Percentiles rank a stretch among this genome's conserved stretches.
These are phyloP conservation scores for Bradynema listronoti DNA, from an alignment of 1,140 invertebrate genomes.

Conservation along the genomic window DNA sequence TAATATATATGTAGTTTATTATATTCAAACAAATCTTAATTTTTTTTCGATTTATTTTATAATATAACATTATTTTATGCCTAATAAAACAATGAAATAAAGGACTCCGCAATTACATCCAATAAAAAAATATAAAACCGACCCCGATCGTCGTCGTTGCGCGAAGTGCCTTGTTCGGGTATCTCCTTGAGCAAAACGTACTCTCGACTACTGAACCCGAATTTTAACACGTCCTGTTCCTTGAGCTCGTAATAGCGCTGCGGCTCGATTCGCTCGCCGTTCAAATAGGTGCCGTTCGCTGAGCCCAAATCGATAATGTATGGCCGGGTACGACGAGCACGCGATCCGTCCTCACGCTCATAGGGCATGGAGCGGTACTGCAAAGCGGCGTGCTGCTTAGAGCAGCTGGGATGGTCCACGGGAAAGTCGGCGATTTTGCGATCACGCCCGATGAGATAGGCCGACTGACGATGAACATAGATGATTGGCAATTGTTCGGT, in stretches of 20 bases:
- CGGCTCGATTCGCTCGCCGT: slow-evolving; percentile 74
- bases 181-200: slow-evolving; percentile 51
- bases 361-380: slow-evolving; percentile 84
- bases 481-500: slow-evolving; percentile 76
- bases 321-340: slow-evolving; percentile 66
- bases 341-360: slow-evolving; percentile 65
- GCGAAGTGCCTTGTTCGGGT: no score
- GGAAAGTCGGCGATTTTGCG: slow-evolving; percentile 87
- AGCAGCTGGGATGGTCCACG: slow-evolving; percentile 94
- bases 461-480: slow-evolving; percentile 89
- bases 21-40: no score
- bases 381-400: slow-evolving; percentile 93
- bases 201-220: slow-evolving; percentile 77
- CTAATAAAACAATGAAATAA: no score
- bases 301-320: slow-evolving; percentile 96
- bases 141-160: no score
- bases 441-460: slow-evolving; percentile 85
- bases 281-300: slow-evolving; percentile 91
- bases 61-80: no score
- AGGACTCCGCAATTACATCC: no score
- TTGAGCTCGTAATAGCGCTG: slow-evolving; percentile 83
- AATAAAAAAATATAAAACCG: no score
- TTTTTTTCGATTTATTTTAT: no score
- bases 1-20: no score
- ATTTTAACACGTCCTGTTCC: slow-evolving; percentile 93